phyloP scores from a whole-genome alignment of 1,140 invertebrate genomes.

The Camponotus pennsylvanicus region DNA sequence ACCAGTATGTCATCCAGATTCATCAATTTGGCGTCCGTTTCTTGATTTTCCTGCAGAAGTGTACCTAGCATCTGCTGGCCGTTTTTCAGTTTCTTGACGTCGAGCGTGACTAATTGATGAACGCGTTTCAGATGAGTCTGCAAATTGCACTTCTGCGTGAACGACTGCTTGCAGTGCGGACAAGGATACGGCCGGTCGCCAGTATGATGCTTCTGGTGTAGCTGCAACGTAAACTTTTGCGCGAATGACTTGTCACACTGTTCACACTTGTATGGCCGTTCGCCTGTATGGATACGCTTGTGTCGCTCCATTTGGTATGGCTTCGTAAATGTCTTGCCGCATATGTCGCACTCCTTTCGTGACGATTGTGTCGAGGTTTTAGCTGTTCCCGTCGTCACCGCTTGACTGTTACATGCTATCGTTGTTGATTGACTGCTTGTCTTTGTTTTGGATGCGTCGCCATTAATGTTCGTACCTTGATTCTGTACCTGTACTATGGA shows the following conservation, averaged over 20 bases:
- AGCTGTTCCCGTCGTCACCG: neutral
- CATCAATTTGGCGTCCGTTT: conserved; percentile 68
- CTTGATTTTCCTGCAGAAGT: conserved; percentile 67
- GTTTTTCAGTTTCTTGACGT: conserved; percentile 71
- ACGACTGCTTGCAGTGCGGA: conserved; percentile 85
- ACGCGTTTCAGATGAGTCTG: conserved; percentile 88
- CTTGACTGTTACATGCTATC: too few species aligned
- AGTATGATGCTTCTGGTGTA: conserved; percentile 88
- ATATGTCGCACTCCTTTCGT: conserved; percentile 81
- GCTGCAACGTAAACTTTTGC: conserved; percentile 89
- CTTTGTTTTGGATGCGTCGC: neutral
- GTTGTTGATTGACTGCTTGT: neutral
- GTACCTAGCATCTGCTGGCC: conserved; percentile 71
- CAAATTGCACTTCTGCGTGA: conserved; percentile 89
- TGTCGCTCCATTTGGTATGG: conserved; percentile 83
- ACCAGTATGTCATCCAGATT: conserved; percentile 79
- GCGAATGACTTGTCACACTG: conserved; percentile 89
- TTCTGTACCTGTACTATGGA: conserved; percentile 54
- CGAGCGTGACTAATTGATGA: conserved; percentile 78
- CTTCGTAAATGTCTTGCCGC: conserved; percentile 83
- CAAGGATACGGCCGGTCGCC: conserved; percentile 87
- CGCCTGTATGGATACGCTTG: conserved; percentile 89
- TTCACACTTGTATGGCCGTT: conserved; percentile 89
- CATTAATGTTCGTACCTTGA: neutral
- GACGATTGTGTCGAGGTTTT: conserved; percentile 61